Conservation (phyloP, 1,140 invertebrate genomes). For the Drosophila rhopaloa region DNA sequence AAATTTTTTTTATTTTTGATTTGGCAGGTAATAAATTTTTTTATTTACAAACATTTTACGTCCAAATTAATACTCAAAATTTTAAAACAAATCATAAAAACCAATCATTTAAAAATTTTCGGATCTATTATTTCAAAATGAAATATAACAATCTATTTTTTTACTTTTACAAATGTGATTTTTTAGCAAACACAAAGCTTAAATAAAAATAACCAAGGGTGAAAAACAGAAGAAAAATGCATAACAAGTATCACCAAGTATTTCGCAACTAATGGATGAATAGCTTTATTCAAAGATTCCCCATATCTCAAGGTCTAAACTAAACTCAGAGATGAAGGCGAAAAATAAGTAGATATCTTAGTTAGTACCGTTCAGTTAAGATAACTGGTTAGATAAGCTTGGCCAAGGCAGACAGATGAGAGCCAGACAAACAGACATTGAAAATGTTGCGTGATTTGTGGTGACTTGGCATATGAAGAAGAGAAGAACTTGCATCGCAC, state of each 20-base stretch:
- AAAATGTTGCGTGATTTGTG: constrained; percentile 57
- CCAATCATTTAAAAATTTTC: no score
- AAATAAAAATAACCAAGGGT: no score
- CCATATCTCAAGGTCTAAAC: constrained; percentile 24
- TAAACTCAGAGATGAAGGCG: constrained; percentile 8
- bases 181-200: no score
- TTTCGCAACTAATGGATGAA: neutral
- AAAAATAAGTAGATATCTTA: constrained; percentile 29
- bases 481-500: constrained; percentile 10
- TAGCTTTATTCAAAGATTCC: neutral
- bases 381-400: constrained; percentile 55
- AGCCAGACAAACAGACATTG: constrained; percentile 38
- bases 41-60: no score
- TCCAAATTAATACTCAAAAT: no score
- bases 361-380: constrained; percentile 48
- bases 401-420: constrained; percentile 33
- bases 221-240: no score
- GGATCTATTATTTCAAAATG: no score
- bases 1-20: no score
- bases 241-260: neutral
- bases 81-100: no score
- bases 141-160: no score
- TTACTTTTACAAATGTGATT: no score
- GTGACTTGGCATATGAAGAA: constrained; percentile 34
- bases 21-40: no score